These are phyloP conservation scores for Tauraco erythrolophus DNA, from an alignment of 2,113 vertebrate species.

Conservation along the genomic window DNA sequence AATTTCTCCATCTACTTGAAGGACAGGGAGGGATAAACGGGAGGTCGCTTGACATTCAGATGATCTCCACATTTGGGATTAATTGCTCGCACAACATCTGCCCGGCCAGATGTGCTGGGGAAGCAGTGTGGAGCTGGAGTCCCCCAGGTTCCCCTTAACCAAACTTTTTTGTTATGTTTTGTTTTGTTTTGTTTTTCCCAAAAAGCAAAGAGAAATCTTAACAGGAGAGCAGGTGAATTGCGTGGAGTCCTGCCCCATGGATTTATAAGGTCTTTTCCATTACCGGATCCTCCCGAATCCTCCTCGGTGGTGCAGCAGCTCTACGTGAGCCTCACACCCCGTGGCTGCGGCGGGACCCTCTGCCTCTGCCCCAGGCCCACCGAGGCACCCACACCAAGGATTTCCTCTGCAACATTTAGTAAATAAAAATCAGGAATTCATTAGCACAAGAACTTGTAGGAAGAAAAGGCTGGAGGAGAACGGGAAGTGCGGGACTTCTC, in stretches of 20 bases:
- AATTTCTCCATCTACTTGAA: neutral
- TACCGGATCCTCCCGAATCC: conserved; percentile 62
- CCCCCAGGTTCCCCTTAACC: neutral
- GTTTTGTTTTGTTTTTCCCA: neutral
- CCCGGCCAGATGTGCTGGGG: rapidly evolving
- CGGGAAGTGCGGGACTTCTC: neutral
- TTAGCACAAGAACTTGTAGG: neutral
- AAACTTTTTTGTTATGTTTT: neutral
- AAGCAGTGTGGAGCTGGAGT: neutral
- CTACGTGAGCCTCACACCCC: conserved; percentile 50
- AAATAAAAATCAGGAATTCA: conserved; percentile 62
- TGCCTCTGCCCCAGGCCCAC: neutral
- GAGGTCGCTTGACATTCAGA: neutral
- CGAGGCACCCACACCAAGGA: conserved; percentile 23
- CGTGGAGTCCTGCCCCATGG: conserved; percentile 48
- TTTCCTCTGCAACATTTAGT: conserved; percentile 40
- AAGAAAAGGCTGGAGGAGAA: neutral
- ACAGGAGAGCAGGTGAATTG: conserved; percentile 7
- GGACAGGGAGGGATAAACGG: neutral
- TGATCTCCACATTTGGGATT: neutral
- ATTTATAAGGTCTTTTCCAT: conserved; percentile 75
- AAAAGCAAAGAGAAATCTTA: neutral
- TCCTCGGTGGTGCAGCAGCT: conserved; percentile 13
- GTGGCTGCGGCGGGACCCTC: conserved; percentile 10
- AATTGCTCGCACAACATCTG: neutral